Evolutionary conservation across 2,113 vertebrate species (phyloP), one percentile per base, ranked within the genome.

Genomic region (Oncorhynchus mykiss): DNA sequence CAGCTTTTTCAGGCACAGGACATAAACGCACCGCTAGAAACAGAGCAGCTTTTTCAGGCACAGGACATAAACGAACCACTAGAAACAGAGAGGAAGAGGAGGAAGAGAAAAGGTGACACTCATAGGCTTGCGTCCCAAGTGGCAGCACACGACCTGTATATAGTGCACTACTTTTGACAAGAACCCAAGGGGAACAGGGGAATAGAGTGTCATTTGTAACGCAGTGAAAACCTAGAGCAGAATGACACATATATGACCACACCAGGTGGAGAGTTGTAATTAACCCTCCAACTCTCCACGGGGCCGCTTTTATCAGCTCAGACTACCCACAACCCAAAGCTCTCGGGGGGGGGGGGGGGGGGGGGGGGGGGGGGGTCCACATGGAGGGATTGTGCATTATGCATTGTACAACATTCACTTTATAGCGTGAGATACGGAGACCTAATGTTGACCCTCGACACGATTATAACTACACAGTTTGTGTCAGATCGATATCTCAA

Each of bases 221-320:
- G 16, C 24, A 22, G 16, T 39, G 64, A 62, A 57, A 72, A 59
- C 69, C 59, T 22, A 64, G 70, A 77, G 77, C 71, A 67, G 87
- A 83, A 24, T 83, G 76, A 79, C 81, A 83, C 72, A 75, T 78
- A 70, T 78, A 74, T 76, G 64, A 81, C 69, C 13, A 68, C 48
- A 82, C 75, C 79, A 80, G 87, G 82, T 88, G 85, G 81, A n/a
- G 73, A 78, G 70, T 84, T 85, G 77, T 86, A 88, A 90, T 91
- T 84, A 88, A 82, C 87, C 81, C 78, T 67, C 79, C 24, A 73
- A 73, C 67, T 87, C 84, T 85, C 81, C 3, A 9, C 59, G 82
- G 84, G 73, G 74, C 79, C 71, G 75, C 73, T 80, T 81, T 84
- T 83, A 77, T 78, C 76, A 51, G 80, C 78, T 65, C 76, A 71